Percentiles rank a stretch among this genome's conserved stretches.
These are phyloP conservation scores for Scolopax mira DNA, from an alignment of 2,113 vertebrate species.

Conservation along the genomic window DNA sequence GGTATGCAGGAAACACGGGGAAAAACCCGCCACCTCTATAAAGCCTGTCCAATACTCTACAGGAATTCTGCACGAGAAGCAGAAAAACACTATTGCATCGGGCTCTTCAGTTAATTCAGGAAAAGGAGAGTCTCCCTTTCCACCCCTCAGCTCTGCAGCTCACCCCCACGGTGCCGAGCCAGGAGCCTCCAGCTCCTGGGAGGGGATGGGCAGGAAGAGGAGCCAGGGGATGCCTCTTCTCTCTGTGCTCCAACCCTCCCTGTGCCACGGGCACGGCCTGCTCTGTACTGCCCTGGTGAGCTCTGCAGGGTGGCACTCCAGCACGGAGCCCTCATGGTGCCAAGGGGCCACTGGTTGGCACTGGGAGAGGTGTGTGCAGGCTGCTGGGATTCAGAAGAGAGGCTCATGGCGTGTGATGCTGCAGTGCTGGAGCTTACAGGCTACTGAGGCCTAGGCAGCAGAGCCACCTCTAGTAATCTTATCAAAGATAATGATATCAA, in stretches of 20 bases:
- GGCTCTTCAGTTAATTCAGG: neutral
- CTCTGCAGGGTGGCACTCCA: too few species aligned
- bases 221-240: neutral
- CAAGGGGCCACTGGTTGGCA: neutral
- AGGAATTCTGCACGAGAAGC: neutral
- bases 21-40: neutral
- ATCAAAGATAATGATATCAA: neutral
- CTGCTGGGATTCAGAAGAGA: neutral
- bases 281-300: neutral
- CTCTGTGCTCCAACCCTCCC: neutral
- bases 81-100: neutral
- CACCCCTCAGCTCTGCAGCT: neutral
- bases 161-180: neutral
- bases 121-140: neutral
- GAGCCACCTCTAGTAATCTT: neutral
- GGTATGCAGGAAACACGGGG: neutral
- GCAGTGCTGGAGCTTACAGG: neutral
- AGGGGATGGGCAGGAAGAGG: neutral
- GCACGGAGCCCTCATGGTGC: neutral
- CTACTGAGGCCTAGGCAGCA: neutral
- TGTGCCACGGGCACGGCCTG: accelerated
- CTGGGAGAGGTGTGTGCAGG: neutral
- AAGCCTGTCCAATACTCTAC: neutral
- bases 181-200: too few species aligned
- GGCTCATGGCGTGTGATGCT: neutral